Evolutionary conservation across 2,797 vertebrate species (phyloP), one percentile per base, ranked within the genome.

Genomic region (Staurois parvus): DNA sequence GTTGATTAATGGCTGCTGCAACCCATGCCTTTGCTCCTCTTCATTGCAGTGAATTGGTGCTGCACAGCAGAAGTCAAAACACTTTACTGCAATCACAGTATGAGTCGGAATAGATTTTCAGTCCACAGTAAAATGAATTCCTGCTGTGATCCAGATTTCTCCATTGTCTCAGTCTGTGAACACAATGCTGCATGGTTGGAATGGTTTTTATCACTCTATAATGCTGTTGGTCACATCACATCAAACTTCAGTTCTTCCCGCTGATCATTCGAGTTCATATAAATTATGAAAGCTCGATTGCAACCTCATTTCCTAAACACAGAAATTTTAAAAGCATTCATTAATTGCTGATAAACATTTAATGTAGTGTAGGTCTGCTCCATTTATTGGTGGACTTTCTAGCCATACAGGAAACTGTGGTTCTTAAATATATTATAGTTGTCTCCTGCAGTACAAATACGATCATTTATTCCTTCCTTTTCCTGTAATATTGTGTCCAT

Each of bases 271-370:
- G 30, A 5, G 62, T n/a, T 24, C 11, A 21, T 21, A 67, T 26
- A 45, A n/a, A 42, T 59, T 21, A 21, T 64, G 59, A 24, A 9
- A 8, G 9, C 59, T 64, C 59, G 26, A 1, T 4, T 3, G 48
- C 37, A 15, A 13, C 4, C 19, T 81, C 72, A 86, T 66, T 82
- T 86, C 85, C 85, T 86, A 64, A 8, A 77, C 5, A 69, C 24
- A 74, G 6, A 81, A 81, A 64, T 24, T 26, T 34, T 21, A 19
- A 48, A 29, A 40, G 34, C 30, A 64, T 70, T 70, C 48, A 37
- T 66, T 75, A 3, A 29, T 19, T 40, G 7, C 1, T 29, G 34
- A 70, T 26, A 56, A 80, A 29, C 64, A 29, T 15, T 4, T 68
- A 37, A 29, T 79, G 12, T 79, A 42, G 52, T 37, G 24, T 72